A percentile compares a stretch with the other conserved stretches of the same genome.
These are phyloP conservation scores for Triplophysa dalaica DNA, from an alignment of 2,113 vertebrate species.

Conservation along the genomic window DNA sequence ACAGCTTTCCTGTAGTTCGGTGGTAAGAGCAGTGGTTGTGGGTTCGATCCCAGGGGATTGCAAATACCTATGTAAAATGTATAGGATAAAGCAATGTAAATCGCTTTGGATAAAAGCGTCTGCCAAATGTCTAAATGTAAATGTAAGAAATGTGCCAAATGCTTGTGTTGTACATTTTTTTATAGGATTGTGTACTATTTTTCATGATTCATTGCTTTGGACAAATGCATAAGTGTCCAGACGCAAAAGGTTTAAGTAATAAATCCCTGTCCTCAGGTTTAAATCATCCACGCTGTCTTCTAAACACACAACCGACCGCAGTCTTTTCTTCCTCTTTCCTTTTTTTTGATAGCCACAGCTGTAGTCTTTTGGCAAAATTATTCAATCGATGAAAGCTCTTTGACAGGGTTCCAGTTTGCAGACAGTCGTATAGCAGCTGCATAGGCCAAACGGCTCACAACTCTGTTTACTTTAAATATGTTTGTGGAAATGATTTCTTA, in stretches of 20 bases:
- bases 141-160: not conserved
- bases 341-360: conserved; percentile 24
- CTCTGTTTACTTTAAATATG: not conserved
- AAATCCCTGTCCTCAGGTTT: not conserved
- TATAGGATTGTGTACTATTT: not conserved
- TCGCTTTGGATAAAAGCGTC: too few relatives aligned
- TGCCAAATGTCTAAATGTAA: too few relatives aligned
- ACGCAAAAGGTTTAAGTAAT: too few relatives aligned
- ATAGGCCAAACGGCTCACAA: not conserved
- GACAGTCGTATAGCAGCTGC: not conserved
- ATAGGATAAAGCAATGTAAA: too few relatives aligned
- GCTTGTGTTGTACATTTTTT: not conserved
- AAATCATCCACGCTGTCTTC: not conserved
- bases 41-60: too few relatives aligned
- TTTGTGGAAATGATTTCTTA: conserved; percentile 18
- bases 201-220: too few relatives aligned
- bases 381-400: conserved; percentile 27
- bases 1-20: too few relatives aligned
- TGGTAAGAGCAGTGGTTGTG: too few relatives aligned
- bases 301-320: not conserved
- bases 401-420: conserved; percentile 9
- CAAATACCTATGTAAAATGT: too few relatives aligned
- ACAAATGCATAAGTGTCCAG: too few relatives aligned
- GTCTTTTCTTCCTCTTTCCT: not conserved
- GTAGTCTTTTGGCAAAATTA: conserved; percentile 25